These are phyloP conservation scores for Enteromius anoplus DNA, from an alignment of 2,797 vertebrate species.

Conservation along the genomic window DNA sequence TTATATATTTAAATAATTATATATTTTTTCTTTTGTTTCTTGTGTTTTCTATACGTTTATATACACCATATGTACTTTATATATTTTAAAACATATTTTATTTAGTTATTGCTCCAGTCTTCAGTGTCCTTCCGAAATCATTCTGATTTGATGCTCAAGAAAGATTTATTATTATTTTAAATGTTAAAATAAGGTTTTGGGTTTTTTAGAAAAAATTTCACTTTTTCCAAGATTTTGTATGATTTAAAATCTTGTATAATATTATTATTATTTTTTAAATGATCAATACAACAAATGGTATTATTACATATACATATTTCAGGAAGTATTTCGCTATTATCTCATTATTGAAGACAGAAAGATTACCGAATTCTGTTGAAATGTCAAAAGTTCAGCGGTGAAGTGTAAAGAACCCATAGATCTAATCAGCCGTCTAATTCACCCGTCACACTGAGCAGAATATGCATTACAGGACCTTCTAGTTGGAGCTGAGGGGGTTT, in stretches of 20 bases:
- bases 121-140: not conserved
- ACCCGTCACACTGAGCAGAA: not conserved
- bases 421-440: not conserved
- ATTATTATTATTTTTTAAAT: not conserved
- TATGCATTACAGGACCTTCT: slow-evolving; percentile 4
- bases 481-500: slow-evolving; percentile 20
- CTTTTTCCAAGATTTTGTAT: not conserved
- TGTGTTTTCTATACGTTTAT: not conserved
- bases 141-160: not conserved
- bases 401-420: not conserved
- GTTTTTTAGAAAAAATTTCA: not conserved
- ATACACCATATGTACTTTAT: not conserved
- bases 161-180: not conserved
- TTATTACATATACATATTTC: no score
- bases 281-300: no score
- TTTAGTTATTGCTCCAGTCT: not conserved
- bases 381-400: not conserved
- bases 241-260: not conserved
- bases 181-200: not conserved
- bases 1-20: not conserved
- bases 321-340: not conserved
- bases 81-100: not conserved
- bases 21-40: not conserved
- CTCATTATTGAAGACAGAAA: slow-evolving; percentile 2
- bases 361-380: not conserved